Evolutionary conservation across 1,140 invertebrate species (phyloP).

Genomic region (Bombus cullumanus): DNA sequence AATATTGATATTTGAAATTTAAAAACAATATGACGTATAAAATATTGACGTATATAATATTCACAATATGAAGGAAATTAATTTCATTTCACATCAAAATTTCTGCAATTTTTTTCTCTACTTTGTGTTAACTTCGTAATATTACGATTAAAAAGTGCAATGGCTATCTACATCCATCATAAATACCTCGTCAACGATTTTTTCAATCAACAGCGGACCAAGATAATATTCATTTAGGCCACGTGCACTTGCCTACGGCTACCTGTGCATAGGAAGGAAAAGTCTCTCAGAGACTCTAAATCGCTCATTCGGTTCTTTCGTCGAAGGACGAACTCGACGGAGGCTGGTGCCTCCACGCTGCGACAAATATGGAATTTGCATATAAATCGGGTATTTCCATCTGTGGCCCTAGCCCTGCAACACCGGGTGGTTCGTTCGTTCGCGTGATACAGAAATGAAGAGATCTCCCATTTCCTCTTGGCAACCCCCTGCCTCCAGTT

Average conservation of each 20-base stretch:
- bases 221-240: background rate
- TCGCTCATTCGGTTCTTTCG: constrained; percentile 58
- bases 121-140: background rate
- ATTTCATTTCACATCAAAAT: background rate
- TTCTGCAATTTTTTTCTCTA: background rate
- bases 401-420: constrained; percentile 81
- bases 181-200: no score
- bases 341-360: constrained; percentile 71
- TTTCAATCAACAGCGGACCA: background rate
- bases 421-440: constrained; percentile 73
- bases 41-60: no score
- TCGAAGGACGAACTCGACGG: constrained; percentile 32
- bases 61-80: background rate
- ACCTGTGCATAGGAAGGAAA: background rate
- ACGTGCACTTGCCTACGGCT: background rate
- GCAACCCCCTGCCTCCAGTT: constrained; percentile 16
- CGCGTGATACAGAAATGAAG: constrained; percentile 82
- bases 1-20: background rate
- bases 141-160: background rate
- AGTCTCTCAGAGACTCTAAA: background rate
- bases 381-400: constrained; percentile 89
- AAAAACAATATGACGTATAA: background rate
- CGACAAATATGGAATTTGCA: constrained; percentile 89
- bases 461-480: constrained; percentile 76
- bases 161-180: background rate